Evolutionary conservation across 2,797 vertebrate species (phyloP).

Genomic region (Danio aesculapii): DNA sequence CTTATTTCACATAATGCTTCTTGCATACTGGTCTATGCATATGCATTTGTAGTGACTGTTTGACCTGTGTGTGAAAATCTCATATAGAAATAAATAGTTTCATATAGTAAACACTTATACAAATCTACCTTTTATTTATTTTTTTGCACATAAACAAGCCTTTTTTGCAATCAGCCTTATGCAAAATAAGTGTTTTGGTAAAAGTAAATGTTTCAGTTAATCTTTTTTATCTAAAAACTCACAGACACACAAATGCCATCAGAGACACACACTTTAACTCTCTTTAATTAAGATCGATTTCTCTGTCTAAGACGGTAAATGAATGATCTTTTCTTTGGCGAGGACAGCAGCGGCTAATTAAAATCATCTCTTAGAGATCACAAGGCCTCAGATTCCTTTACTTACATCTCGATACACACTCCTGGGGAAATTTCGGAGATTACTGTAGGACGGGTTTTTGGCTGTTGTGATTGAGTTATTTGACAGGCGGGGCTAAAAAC

Average conservation of each 20-base stretch:
- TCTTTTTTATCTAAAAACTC: slow-evolving; percentile 19
- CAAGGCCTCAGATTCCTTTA: slow-evolving; percentile 21
- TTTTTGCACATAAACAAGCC: neutral
- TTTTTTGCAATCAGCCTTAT: neutral
- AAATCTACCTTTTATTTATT: neutral
- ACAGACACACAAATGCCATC: slow-evolving; percentile 44
- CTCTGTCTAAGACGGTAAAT: slow-evolving; percentile 51
- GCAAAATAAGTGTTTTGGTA: too few species aligned
- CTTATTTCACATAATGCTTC: too few species aligned
- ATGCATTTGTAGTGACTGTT: neutral
- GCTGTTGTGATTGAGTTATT: slow-evolving; percentile 30
- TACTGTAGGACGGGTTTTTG: slow-evolving; percentile 15
- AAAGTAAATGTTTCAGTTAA: neutral
- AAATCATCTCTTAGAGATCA: slow-evolving; percentile 52
- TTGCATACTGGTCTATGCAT: too few species aligned
- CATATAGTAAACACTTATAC: neutral
- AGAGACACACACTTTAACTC: slow-evolving; percentile 38
- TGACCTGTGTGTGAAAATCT: neutral
- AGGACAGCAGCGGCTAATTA: slow-evolving; percentile 48
- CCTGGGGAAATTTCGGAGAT: slow-evolving; percentile 24
- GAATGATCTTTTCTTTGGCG: slow-evolving; percentile 60
- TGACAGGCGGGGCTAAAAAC: slow-evolving; percentile 7
- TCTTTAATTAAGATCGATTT: slow-evolving; percentile 59
- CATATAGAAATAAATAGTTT: too few species aligned
- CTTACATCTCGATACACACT: slow-evolving; percentile 15